Evolutionary conservation across 2,113 vertebrate species (phyloP), one percentile per base, ranked within the genome.

Genomic region (Xyrauchen texanus): DNA sequence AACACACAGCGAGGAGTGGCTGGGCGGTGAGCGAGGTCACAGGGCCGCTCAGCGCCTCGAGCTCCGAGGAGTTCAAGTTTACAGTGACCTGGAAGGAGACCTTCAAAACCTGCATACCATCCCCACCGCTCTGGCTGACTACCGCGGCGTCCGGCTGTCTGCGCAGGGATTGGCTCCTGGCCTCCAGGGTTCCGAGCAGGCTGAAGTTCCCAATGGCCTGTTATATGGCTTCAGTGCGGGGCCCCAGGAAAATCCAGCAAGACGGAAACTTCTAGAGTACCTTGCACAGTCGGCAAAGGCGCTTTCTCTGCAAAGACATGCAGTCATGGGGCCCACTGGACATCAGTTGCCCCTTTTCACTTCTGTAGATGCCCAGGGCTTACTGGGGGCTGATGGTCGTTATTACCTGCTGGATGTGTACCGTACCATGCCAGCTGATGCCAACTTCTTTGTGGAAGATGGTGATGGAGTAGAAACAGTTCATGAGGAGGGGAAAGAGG

Each of bases 131-230:
- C 78, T 93, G 13, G 89, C 93, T 1, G 94, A 95, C 84, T 94
- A 94, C 86, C 89, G 93, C 82, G 94, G 94, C n/a, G 82, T 94
- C 8, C 91, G 94, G 3, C 84, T 94, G 52, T 92, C 91, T n/a
- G 94, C 92, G n/a, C 94, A 94, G 82, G 93, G 91, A 46, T 85
- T 94, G 80, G 93, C 93, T 16, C 94, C 94, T 7, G 93, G 94
- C 4, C 82, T 93, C 66, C 91, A 94, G 74, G 82, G 88, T 72
- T 84, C 87, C 0, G 92, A 92, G 3, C 89, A 88, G 71, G 85
- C 73, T 46, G 86, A 57, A 10, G 66, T 85, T 53, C 72, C 58
- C 11, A 91, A 88, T 82, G 92, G 93, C 11, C 85, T 93, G 82
- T 81, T 94, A 9, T 95, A 94, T 3, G 94, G 94, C n/a, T 69